Conservation (phyloP, 2,888 invertebrate genomes). For the Drosophila mercatorum region DNA sequence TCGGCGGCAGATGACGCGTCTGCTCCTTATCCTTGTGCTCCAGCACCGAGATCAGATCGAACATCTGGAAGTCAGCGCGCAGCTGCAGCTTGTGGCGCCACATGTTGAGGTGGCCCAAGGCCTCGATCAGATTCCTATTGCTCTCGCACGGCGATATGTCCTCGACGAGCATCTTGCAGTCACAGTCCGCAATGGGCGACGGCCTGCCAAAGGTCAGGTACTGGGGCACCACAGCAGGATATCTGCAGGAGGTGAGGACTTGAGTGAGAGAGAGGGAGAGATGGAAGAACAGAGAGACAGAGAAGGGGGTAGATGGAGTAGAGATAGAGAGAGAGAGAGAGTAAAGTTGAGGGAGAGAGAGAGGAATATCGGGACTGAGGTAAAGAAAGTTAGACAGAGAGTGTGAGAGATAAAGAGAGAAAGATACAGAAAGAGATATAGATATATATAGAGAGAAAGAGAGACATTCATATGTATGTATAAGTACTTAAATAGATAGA, state of each 20-base stretch:
- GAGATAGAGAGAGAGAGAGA: background rate
- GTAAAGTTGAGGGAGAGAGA: too few relatives aligned
- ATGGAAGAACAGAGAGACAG: background rate
- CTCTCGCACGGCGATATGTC: slow-evolving; percentile 55
- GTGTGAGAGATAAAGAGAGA: background rate
- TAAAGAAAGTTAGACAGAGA: too few relatives aligned
- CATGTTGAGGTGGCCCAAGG: slow-evolving; percentile 65
- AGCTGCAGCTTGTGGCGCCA: slow-evolving; percentile 65
- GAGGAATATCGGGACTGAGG: too few relatives aligned
- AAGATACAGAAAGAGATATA: background rate
- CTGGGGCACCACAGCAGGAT: slow-evolving; percentile 44
- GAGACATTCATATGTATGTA: background rate
- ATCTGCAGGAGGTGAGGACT: slow-evolving; percentile 36
- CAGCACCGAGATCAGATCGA: slow-evolving; percentile 59
- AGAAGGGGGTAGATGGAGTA: too few relatives aligned
- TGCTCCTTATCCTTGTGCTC: slow-evolving; percentile 58
- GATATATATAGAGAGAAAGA: background rate
- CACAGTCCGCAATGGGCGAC: slow-evolving; percentile 27
- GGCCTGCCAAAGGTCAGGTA: slow-evolving; percentile 57
- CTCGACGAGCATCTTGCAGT: slow-evolving; percentile 67
- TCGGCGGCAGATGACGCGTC: slow-evolving; percentile 54
- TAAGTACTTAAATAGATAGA: too few relatives aligned
- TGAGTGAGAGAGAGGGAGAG: background rate
- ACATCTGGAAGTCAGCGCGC: slow-evolving; percentile 62
- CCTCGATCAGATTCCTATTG: slow-evolving; percentile 47